A percentile compares a stretch with the other conserved stretches of the same genome.
Conservation (phyloP, 2,888 invertebrate genomes). For the Parapristionchus giblindavisi region DNA sequence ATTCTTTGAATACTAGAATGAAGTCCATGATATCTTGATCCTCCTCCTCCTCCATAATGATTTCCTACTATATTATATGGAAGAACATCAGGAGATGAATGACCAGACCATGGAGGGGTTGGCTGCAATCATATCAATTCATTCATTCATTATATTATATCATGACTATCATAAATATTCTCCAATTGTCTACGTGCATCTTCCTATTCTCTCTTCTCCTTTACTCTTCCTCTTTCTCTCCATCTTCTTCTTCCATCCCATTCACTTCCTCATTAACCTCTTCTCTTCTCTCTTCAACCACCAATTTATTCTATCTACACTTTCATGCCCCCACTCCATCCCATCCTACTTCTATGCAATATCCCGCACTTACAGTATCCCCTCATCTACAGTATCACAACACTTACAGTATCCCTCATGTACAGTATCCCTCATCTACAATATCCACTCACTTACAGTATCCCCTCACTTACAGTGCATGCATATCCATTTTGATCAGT, state of each 20-base stretch:
- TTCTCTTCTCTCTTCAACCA: too few species aligned
- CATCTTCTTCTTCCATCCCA: not conserved
- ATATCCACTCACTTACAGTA: too few species aligned
- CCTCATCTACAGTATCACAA: too few species aligned
- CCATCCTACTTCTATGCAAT: not conserved
- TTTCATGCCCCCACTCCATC: not conserved
- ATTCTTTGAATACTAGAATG: not conserved
- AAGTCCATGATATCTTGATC: too few species aligned
- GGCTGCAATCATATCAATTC: too few species aligned
- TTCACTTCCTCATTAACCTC: not conserved
- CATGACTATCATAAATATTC: too few species aligned
- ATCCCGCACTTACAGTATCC: not conserved
- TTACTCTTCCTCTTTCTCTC: not conserved
- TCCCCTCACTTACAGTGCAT: too few species aligned
- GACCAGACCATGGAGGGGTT: not conserved
- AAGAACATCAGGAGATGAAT: too few species aligned
- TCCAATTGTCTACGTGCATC: too few species aligned
- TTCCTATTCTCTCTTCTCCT: not conserved
- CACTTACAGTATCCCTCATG: not conserved
- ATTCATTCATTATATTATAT: not conserved
- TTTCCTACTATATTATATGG: too few species aligned
- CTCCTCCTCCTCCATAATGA: too few species aligned
- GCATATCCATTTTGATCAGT: too few species aligned
- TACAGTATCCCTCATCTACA: not conserved
- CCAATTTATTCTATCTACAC: not conserved